Evolutionary conservation across 2,113 vertebrate genomes (phyloP), one percentile per base, ranked within the genome.

Genomic region (Pelobates fuscus): DNA sequence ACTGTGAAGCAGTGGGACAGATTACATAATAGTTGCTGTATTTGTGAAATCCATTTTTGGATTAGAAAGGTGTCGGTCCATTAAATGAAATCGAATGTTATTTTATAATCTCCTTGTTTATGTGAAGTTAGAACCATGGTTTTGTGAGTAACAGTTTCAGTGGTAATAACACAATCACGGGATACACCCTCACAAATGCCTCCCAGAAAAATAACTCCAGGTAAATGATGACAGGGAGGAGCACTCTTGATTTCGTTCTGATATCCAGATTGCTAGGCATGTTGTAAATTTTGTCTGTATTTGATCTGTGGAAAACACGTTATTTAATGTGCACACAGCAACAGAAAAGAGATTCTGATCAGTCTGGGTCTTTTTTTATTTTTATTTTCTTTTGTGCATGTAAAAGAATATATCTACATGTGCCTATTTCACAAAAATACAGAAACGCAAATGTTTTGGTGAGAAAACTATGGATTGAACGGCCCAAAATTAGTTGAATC

Each of bases 201-300:
- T 54, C 67, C 67, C 67, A 70, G 67, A n/a, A n/a, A 70, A 25
- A 70, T 49, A 41, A 52, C 67, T 70, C 21, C 41, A 58, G 26
- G 12, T 69, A 32, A 37, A 55, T 55, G 20, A 32, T 69, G 2
- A 23, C 18, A 44, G 58, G 70, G 57, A 41, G 43, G 59, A 52
- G 59, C 32, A 8, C 26, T 27, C 69, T 18, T 71, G 26, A 26
- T 67, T 67, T 52, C 2, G 8, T 12, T 43, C 4, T 32, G 30
- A 4, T 32, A 32, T 32, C 30, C 30, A 32, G 30, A 32, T 32
- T 32, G 4, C 30, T 32, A 32, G 10, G 10, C 30, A 10, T 32
- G 4, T n/a, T 4, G 4, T 32, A 5, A 32, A 10, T 32, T 32
- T 32, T 32, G 30, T 17, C 2, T 49, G 44, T 8, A 5, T 4